Percentiles rank a stretch among this genome's conserved stretches.
These are phyloP conservation scores for Galemys pyrenaicus DNA, from an alignment of 2,113 vertebrate species.

Conservation along the genomic window DNA sequence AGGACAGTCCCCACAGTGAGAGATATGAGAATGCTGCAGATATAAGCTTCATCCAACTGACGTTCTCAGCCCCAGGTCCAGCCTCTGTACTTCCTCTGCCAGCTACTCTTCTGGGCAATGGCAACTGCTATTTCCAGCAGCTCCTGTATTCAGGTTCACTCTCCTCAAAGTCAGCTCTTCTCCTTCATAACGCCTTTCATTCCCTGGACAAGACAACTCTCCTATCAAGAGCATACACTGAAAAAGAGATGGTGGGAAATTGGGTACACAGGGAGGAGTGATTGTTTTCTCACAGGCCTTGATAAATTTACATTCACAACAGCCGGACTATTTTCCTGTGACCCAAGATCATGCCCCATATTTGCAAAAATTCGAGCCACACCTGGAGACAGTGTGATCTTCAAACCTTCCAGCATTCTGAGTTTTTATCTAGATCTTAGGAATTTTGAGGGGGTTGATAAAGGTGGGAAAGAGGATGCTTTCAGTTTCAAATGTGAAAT, in stretches of 20 bases:
- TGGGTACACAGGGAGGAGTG: background rate
- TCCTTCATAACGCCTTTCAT: background rate
- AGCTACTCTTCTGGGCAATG: background rate
- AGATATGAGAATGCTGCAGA: accelerated
- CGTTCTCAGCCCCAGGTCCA: background rate
- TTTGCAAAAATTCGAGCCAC: background rate
- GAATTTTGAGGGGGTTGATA: background rate
- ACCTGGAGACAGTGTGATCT: background rate
- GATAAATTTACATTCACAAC: background rate
- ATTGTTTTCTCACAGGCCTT: background rate
- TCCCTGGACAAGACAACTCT: background rate
- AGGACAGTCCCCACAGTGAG: accelerated
- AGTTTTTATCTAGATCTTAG: background rate
- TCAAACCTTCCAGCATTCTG: background rate
- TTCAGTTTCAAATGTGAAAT: background rate
- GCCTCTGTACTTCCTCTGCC: background rate
- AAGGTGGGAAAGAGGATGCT: background rate
- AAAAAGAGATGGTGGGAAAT: background rate
- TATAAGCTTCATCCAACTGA: accelerated
- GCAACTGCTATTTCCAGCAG: background rate
- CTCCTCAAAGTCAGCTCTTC: background rate
- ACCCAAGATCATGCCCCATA: background rate
- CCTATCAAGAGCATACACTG: background rate
- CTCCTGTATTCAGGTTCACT: background rate
- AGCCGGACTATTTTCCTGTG: background rate